These are phyloP conservation scores for Onchidella celtica DNA, from an alignment of 2,888 invertebrate genomes.

Conservation along the genomic window DNA sequence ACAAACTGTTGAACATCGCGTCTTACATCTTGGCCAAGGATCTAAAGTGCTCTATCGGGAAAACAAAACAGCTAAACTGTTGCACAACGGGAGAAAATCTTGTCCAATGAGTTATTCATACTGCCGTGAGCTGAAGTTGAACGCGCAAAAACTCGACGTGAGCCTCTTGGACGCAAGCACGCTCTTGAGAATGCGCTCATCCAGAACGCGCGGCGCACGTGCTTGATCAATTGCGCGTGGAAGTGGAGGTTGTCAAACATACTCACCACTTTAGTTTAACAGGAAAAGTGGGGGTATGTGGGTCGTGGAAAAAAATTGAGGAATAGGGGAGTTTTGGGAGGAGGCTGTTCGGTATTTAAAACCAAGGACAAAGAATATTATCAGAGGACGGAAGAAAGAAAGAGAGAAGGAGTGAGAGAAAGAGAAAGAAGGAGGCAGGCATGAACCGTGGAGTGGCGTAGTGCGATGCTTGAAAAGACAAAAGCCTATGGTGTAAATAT, in stretches of 20 bases:
- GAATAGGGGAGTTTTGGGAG: too few species aligned
- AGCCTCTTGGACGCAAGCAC: neutral
- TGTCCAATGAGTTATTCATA: neutral
- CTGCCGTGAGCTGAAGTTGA: neutral
- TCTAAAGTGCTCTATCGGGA: too few species aligned
- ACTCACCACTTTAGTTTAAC: neutral
- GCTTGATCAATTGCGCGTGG: conserved; percentile 10
- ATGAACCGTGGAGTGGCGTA: too few species aligned
- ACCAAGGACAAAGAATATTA: too few species aligned
- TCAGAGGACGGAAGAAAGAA: conserved; percentile 6
- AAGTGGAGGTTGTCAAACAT: neutral
- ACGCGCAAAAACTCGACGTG: neutral
- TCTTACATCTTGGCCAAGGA: too few species aligned
- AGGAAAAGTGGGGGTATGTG: neutral
- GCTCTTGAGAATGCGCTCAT: neutral
- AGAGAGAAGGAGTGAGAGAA: conserved; percentile 18
- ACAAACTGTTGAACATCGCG: too few species aligned
- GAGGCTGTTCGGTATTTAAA: too few species aligned
- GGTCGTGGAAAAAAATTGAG: conserved; percentile 1
- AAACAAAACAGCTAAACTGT: too few species aligned
- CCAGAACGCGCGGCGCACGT: conserved; percentile 1
- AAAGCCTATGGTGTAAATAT: too few species aligned
- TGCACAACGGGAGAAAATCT: too few species aligned
- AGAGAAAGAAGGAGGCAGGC: too few species aligned
- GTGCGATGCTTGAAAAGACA: too few species aligned